Evolutionary conservation across 2,888 invertebrate species (phyloP), one percentile per base, ranked within the genome.

Genomic region (Coecobrya sp.): DNA sequence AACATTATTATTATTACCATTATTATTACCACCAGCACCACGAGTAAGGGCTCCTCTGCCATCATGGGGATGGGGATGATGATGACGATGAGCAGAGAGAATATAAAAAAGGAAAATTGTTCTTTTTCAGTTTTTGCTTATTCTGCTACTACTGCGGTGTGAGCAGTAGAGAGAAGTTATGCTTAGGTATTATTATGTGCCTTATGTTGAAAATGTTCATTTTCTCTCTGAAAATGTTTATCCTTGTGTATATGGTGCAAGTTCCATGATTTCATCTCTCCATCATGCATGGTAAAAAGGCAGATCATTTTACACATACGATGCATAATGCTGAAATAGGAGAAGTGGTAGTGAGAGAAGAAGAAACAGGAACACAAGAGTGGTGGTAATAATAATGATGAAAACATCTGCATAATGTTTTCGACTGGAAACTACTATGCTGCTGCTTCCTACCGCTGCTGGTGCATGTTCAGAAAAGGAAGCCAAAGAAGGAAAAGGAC

Each of bases 321-420:
- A 82, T 82, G 62, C 42, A 68, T 30, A 68, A 30, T 68, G 27
- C 30, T 36, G 36, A 8, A 68, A 30, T 68, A 25, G 22, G 36
- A 36, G 68, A 25, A 36, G 36, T 4, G 36, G 36, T 36, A 22
- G 7, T 70, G 10, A 30, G n/a, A 11, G 30, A 36, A 36, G 19
- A n/a, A 16, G 36, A 52, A 27, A 11, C 16, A 4, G 27, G 49
- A 55, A 55, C 82, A 52, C 79, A 79, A 45, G 59, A 19, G 19
- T 59, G 19, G 59, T 19, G 68, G 87, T 25, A 76, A 76, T 55
- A 73, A 76, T 89, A 82, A 81, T 81, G 86, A 59, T 59, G 68
- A 89, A 81, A 88, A 88, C 82, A 89, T 89, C 89, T 89, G 89
- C 89, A 89, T 89, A 89, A 89, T 81, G 89, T 89, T 89, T 81